Conservation (phyloP, 2,113 vertebrate genomes). For the Semnornis frantzii region DNA sequence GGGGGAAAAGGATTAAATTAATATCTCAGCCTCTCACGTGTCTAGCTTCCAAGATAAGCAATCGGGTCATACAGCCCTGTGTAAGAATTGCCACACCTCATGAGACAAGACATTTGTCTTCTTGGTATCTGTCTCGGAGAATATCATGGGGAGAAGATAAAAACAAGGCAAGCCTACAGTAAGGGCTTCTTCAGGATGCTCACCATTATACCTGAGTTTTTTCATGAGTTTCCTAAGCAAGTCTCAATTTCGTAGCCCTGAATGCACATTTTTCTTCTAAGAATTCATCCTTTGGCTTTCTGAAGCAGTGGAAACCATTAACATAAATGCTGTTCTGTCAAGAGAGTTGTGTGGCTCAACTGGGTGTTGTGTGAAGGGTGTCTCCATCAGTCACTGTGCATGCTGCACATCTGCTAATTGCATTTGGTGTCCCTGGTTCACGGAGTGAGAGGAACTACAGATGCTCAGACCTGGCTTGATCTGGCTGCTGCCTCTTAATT, state of each 20-base stretch:
- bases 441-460: neutral
- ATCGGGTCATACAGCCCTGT: neutral
- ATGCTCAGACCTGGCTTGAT: neutral
- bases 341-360: neutral
- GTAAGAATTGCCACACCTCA: neutral
- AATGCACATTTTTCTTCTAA: neutral
- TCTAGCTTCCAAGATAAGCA: neutral
- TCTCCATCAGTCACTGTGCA: accelerated
- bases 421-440: neutral
- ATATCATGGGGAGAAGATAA: neutral
- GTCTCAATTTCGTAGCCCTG: neutral
- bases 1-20: neutral
- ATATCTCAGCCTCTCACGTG: accelerated
- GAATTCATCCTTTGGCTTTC: neutral
- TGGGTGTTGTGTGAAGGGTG: neutral
- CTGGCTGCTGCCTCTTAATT: neutral
- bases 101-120: slow-evolving; percentile 17
- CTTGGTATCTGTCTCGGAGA: neutral
- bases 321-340: neutral
- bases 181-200: neutral
- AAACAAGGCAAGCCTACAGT: neutral
- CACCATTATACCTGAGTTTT: neutral
- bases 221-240: neutral
- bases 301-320: neutral
- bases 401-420: neutral